A percentile compares a stretch with the other conserved stretches of the same genome.
Evolutionary conservation across 2,888 invertebrate species (phyloP).

Genomic region (Cantharis lateralis): DNA sequence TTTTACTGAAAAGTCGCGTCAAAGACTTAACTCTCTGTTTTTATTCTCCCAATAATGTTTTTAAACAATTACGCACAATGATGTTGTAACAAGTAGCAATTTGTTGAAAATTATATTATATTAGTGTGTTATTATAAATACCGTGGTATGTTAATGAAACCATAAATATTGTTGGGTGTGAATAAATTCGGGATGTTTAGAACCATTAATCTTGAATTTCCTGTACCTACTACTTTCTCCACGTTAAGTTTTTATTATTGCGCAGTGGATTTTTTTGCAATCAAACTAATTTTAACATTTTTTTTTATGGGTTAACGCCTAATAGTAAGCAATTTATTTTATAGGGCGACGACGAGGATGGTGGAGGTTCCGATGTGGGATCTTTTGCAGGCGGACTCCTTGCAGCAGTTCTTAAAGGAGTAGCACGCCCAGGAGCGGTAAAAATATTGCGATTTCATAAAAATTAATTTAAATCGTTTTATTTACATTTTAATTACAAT

Average conservation of each 20-base stretch:
- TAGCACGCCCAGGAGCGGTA: constrained; percentile 54
- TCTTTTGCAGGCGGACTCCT: constrained; percentile 53
- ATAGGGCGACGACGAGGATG: constrained; percentile 49
- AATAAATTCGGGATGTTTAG: background rate
- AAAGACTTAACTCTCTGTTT: too few species aligned
- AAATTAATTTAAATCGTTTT: background rate
- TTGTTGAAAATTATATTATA: background rate
- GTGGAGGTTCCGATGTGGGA: constrained; percentile 56
- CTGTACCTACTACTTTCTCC: background rate
- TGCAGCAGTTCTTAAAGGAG: constrained; percentile 52
- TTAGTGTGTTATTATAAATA: background rate
- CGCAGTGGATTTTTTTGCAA: background rate
- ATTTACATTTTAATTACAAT: background rate
- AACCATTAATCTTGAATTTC: background rate
- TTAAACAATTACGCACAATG: too few species aligned
- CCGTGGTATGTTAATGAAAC: background rate
- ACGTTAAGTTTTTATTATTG: background rate
- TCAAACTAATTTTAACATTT: too few species aligned
- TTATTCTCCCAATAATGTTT: too few species aligned
- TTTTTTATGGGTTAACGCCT: too few species aligned
- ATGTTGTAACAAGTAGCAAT: too few species aligned
- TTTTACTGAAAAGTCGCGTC: too few species aligned
- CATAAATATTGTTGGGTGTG: background rate
- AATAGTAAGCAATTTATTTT: background rate
- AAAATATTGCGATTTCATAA: constrained; percentile 22